Evolutionary conservation across 2,113 vertebrate species (phyloP).

Genomic region (Pampusana beccarii): DNA sequence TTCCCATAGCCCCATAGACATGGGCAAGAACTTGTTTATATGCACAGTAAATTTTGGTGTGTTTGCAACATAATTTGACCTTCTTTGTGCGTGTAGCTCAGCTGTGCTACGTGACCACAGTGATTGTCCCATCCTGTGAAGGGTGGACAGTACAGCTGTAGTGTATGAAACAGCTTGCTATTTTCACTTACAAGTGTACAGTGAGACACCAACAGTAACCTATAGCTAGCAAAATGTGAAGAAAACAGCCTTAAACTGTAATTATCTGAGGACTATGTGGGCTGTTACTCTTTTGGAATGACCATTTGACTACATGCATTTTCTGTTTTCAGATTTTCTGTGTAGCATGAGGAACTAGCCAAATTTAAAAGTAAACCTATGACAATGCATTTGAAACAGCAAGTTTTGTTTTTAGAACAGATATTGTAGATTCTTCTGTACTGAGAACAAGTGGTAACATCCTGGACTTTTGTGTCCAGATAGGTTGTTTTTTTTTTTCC

Average conservation of each 20-base stretch:
- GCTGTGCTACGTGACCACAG: background rate
- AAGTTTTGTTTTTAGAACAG: background rate
- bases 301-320: background rate
- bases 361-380: background rate
- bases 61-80: background rate
- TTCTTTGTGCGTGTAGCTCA: background rate
- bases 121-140: background rate
- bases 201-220: background rate
- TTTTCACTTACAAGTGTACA: background rate
- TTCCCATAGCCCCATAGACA: background rate
- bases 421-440: background rate
- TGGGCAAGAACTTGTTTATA: background rate
- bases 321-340: background rate
- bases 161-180: background rate
- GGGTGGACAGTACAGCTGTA: background rate
- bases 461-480: background rate
- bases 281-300: background rate
- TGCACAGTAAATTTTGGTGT: background rate
- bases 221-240: background rate
- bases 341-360: fast-evolving
- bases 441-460: background rate
- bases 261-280: background rate
- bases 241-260: background rate
- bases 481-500: background rate
- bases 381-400: background rate